Evolutionary conservation across 1,140 invertebrate species (phyloP).

Genomic region (Aphelenchoides fujianensis): DNA sequence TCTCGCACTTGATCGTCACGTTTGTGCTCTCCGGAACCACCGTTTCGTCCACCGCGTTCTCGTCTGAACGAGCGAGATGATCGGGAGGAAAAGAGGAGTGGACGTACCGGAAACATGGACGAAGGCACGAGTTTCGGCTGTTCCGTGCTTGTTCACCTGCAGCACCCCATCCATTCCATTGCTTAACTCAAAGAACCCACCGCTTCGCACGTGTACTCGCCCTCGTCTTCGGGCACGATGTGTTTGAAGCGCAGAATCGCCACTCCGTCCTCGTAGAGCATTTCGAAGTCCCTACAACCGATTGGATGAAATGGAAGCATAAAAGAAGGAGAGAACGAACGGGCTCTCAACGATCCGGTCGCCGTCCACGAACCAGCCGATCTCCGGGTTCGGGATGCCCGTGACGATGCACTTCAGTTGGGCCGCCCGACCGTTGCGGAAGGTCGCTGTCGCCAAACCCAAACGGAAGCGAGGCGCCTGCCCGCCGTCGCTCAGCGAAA

Average conservation of each 20-base stretch:
- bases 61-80: too few species aligned
- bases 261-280: constrained; percentile 55
- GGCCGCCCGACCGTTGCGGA: constrained; percentile 23
- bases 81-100: too few species aligned
- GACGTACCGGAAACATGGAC: background rate
- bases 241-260: constrained; percentile 42
- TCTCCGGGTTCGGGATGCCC: constrained; percentile 43
- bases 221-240: constrained; percentile 50
- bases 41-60: constrained; percentile 41
- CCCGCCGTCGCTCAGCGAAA: constrained; percentile 6
- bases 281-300: constrained; percentile 48
- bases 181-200: constrained; percentile 35
- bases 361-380: constrained; percentile 52
- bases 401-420: constrained; percentile 49
- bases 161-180: background rate
- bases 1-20: constrained; percentile 50
- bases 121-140: background rate
- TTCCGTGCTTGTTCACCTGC: background rate
- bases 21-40: constrained; percentile 41
- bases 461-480: constrained; percentile 27
- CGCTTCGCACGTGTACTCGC: constrained; percentile 53
- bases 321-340: too few species aligned
- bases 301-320: constrained; percentile 7
- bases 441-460: background rate
- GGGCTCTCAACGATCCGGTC: constrained; percentile 38